A percentile compares a stretch with the other conserved stretches of the same genome.
These are phyloP conservation scores for Siniperca obscura DNA, from an alignment of 2,797 vertebrate genomes.

Conservation along the genomic window DNA sequence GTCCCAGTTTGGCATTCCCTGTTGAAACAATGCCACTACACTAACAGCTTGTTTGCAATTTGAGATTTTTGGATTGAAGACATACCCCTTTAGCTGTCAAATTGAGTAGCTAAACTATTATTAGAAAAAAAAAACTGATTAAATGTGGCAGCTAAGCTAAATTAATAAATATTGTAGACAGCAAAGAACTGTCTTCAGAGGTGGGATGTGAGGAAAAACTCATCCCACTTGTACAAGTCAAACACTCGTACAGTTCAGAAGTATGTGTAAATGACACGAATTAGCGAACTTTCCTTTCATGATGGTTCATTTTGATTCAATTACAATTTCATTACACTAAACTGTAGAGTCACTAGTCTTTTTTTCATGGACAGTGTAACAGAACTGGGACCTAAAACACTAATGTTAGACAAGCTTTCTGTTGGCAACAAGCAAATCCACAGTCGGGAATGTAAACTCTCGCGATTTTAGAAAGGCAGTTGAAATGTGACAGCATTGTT, in stretches of 20 bases:
- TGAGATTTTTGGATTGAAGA: conserved; percentile 31
- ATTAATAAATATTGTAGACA: neutral
- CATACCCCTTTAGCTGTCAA: neutral
- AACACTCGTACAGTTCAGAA: neutral
- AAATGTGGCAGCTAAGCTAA: conserved; percentile 4
- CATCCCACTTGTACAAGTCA: neutral
- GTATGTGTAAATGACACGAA: neutral
- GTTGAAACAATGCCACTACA: conserved; percentile 31
- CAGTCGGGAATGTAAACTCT: no score
- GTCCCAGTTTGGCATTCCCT: conserved; percentile 32
- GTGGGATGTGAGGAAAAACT: neutral
- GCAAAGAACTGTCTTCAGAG: neutral
- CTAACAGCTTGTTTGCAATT: conserved; percentile 31
- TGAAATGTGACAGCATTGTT: no score
- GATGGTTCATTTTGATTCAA: neutral
- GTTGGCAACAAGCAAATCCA: neutral
- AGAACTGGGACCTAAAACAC: neutral
- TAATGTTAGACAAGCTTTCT: neutral
- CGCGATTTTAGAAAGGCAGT: no score
- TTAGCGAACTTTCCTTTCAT: neutral
- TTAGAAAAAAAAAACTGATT: neutral
- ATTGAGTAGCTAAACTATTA: neutral
- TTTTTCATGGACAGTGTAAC: neutral
- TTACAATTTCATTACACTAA: neutral
- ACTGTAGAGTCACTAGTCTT: neutral